These are phyloP conservation scores for Melolontha melolontha DNA, from an alignment of 2,888 invertebrate genomes.

Conservation along the genomic window DNA sequence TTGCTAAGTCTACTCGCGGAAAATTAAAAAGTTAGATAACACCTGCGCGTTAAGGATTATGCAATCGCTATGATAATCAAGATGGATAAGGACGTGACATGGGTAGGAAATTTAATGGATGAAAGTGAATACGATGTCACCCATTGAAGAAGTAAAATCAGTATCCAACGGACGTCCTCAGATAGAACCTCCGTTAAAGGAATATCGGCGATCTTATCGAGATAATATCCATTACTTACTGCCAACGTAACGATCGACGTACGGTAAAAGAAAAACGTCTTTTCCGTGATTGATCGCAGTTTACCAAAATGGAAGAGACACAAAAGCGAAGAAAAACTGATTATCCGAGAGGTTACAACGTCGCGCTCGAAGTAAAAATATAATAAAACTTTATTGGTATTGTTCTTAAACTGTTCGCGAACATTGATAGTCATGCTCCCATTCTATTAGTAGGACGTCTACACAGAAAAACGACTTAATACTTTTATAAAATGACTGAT, in stretches of 20 bases:
- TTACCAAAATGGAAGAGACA: conserved; percentile 17
- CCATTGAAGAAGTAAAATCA: conserved; percentile 1
- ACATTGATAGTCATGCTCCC: neutral
- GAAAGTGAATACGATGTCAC: too few relatives aligned
- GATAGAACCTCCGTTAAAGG: conserved; percentile 17
- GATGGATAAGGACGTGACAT: too few relatives aligned
- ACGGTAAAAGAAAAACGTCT: conserved; percentile 1
- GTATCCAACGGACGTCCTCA: conserved; percentile 21
- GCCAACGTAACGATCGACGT: conserved; percentile 24
- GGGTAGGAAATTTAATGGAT: too few relatives aligned
- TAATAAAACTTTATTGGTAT: conserved; percentile 14
- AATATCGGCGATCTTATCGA: conserved; percentile 31
- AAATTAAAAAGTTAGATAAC: too few relatives aligned
- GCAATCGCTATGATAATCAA: too few relatives aligned
- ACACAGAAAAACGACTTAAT: too few relatives aligned
- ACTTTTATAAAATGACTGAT: too few relatives aligned
- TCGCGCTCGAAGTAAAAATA: neutral
- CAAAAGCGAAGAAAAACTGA: conserved; percentile 1
- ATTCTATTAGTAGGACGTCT: neutral
- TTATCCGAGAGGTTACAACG: neutral
- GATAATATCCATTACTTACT: conserved; percentile 29
- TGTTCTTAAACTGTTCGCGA: neutral
- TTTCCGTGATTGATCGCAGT: conserved; percentile 8
- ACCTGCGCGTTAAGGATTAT: too few relatives aligned
- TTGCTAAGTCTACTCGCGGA: too few relatives aligned